Evolutionary conservation across 2,888 invertebrate genomes (phyloP).

Genomic region (Zygogramma bicolorata): DNA sequence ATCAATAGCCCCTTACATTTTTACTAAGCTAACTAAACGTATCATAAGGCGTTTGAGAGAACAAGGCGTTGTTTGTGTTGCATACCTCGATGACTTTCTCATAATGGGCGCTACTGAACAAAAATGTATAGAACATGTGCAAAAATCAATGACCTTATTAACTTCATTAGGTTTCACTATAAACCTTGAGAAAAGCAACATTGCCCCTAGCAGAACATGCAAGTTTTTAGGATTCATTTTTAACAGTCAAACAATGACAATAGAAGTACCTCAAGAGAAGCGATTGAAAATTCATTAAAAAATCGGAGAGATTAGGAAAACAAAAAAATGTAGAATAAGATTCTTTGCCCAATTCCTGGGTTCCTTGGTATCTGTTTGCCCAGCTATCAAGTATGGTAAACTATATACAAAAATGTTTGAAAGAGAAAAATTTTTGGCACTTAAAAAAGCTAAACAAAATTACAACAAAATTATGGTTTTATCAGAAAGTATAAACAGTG

Average conservation of each 20-base stretch:
- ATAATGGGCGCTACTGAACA: constrained; percentile 24
- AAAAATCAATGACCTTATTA: no score
- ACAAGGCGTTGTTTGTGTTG: constrained; percentile 37
- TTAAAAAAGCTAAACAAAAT: constrained; percentile 16
- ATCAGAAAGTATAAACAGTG: neutral
- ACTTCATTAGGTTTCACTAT: neutral
- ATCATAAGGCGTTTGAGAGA: constrained; percentile 36
- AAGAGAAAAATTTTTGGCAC: constrained; percentile 28
- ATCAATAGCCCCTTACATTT: no score
- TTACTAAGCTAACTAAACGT: constrained; percentile 52
- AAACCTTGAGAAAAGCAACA: constrained; percentile 27
- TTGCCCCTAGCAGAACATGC: constrained; percentile 23
- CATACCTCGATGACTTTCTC: constrained; percentile 47
- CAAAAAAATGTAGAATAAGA: constrained; percentile 36
- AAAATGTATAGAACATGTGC: constrained; percentile 1
- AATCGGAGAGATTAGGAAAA: neutral
- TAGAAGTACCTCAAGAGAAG: no score
- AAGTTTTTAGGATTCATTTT: constrained; percentile 28
- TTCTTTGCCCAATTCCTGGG: constrained; percentile 43
- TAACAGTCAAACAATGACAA: constrained; percentile 7
- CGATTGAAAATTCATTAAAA: neutral
- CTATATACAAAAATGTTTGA: constrained; percentile 33
- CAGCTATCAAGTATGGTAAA: constrained; percentile 45
- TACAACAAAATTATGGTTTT: no score
- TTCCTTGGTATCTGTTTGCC: constrained; percentile 42